Evolutionary conservation across 2,888 invertebrate genomes (phyloP).

Genomic region (Tetragonula carbonaria): DNA sequence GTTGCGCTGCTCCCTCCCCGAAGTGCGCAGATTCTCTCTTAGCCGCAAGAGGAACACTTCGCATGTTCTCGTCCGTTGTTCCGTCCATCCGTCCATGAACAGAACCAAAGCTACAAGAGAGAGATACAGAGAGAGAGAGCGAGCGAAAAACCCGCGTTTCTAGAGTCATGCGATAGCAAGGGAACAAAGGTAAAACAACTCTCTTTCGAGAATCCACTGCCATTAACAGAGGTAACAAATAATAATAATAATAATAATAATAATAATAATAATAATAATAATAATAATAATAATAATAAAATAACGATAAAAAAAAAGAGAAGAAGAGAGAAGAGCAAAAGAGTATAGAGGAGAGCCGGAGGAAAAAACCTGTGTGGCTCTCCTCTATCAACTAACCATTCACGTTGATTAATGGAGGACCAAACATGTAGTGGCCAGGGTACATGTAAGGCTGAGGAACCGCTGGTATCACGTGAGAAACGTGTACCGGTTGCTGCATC

Average conservation of each 20-base stretch:
- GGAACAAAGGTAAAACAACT: conserved; percentile 25
- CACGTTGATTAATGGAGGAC: conserved; percentile 85
- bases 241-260: background rate
- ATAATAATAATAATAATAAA: no score
- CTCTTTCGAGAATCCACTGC: conserved; percentile 26
- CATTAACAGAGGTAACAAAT: background rate
- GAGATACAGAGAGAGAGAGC: conserved; percentile 3
- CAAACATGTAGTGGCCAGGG: conserved; percentile 85
- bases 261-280: no score
- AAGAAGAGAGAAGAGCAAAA: background rate
- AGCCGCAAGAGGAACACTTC: conserved; percentile 42
- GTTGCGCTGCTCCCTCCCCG: conserved; percentile 55
- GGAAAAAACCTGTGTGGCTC: background rate
- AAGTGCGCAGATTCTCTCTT: conserved; percentile 50
- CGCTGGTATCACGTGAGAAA: conserved; percentile 77
- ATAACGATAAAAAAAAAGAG: background rate
- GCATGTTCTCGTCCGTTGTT: conserved; percentile 65
- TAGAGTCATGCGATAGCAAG: conserved; percentile 39
- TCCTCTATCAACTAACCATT: conserved; percentile 82
- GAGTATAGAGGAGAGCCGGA: background rate
- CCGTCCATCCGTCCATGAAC: conserved; percentile 73
- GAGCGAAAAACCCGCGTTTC: conserved; percentile 2
- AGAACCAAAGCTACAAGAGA: conserved; percentile 65
- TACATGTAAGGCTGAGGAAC: conserved; percentile 83
- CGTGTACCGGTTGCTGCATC: conserved; percentile 76